Evolutionary conservation across 2,797 vertebrate species (phyloP), one percentile per base, ranked within the genome.

Genomic region (Esox masquinongy): DNA sequence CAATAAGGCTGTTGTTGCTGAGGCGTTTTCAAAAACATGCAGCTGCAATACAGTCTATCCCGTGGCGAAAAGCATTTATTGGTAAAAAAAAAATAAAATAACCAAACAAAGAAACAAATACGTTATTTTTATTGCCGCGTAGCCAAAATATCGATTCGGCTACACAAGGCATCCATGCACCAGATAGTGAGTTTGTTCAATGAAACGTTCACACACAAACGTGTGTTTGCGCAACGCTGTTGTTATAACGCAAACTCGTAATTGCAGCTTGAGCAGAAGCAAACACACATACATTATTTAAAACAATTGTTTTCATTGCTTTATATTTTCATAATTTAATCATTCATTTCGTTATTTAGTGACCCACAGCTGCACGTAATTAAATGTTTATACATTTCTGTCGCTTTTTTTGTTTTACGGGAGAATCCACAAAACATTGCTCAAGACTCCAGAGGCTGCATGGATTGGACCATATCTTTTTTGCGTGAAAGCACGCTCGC

Each of bases 1-100:
- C 56, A 39, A 34, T 67, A 19, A 72, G 50, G 68, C 66, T 50
- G 53, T 78, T 74, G 74, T 69, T 68, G 51, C 31, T 59, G 50
- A 68, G 15, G 31, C 66, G n/a, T 75, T 68, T 39, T 9, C 3
- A 75, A 75, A 50, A 49, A 74, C 56, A 66, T 39, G 34, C 63
- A 56, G 31, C 75, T 34, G 39, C 63, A 68, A 36, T 53, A 47
- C 43, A 31, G 29, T 31, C 36, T 5, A 39, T 39, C 66, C 26
- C 24, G 26, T 49, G 29, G 7, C 53, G 2, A n/a, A 76, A 76
- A 22, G n/a, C 56, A 39, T 73, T 51, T 68, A 53, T n/a, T 31
- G 36, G 31, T 19, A 26, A 11, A 39, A 56, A 72, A 56, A n/a
- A n/a, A n/a, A n/a, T n/a, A n/a, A n/a, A n/a, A n/a, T n/a, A n/a